Conservation (phyloP, 2,888 invertebrate species). For the Labia minor region DNA sequence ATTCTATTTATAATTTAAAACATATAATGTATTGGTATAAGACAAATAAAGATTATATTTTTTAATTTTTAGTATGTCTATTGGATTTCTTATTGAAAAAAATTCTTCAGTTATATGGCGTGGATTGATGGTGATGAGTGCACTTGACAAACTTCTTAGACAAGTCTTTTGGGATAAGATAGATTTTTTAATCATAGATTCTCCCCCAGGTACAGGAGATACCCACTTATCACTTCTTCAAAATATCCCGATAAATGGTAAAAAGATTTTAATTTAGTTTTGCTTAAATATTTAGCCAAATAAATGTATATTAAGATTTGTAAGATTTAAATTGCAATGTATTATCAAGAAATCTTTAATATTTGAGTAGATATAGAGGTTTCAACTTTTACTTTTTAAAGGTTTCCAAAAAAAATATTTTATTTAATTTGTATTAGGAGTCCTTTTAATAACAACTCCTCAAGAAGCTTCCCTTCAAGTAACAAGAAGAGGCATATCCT, state of each 20-base stretch:
- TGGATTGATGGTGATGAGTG: constrained; percentile 94
- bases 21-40: too few relatives aligned
- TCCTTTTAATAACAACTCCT: constrained; percentile 84
- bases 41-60: background rate
- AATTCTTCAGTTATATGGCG: constrained; percentile 86
- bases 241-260: constrained; percentile 73
- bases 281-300: background rate
- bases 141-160: constrained; percentile 69
- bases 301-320: background rate
- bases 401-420: too few relatives aligned
- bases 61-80: constrained; percentile 65
- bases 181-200: constrained; percentile 83
- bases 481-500: constrained; percentile 70
- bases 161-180: constrained; percentile 82
- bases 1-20: too few relatives aligned
- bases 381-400: too few relatives aligned
- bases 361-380: too few relatives aligned
- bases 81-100: constrained; percentile 82
- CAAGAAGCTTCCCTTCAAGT: constrained; percentile 81
- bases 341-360: too few relatives aligned
- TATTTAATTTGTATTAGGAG: constrained; percentile 53
- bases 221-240: constrained; percentile 85
- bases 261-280: constrained; percentile 19
- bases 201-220: constrained; percentile 95
- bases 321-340: too few relatives aligned